Base-by-base conservation (phyloP, 37 sponge, comb jelly and placozoan genomes). In the Spongia lamella region DNA sequence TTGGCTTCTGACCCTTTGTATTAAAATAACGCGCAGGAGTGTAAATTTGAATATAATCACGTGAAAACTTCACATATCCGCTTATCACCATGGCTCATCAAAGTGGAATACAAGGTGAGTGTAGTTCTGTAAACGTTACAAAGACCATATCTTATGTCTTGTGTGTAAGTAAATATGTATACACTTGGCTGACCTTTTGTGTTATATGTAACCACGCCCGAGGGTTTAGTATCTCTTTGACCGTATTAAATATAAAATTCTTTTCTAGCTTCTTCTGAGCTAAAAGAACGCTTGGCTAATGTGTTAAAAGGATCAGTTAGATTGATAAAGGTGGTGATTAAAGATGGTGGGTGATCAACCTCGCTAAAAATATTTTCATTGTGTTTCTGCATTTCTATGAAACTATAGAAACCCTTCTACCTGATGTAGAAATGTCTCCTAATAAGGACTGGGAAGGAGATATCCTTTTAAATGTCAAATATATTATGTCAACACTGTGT, bases 91-190 rank as follows among this genome's bases (percentile, higher is more conserved):
- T 86, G 87, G 69, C 76, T 53, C 87, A 86, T 53, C 87, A 86
- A 67, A 86, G 81, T 31, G 87, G 87, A 35, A 86, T 86, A 50
- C 69, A 80, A 70, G 75, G 87, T 80, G 39, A 86, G 83, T 73
- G n/a, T 25, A 22, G n/a, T 7, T 29, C 35, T 64, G 26, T 24
- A 29, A 15, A 33, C 7, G 34, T 20, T 64, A 31, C 35, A 14
- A 15, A 14, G 66, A 60, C 22, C 22, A 11, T 16, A 29, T 26
- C 62, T 60, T 52, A 19, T 16, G 16, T 52, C n/a, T n/a, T n/a
- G n/a, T n/a, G n/a, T n/a, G n/a, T n/a, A n/a, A n/a, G n/a, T n/a
- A n/a, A n/a, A n/a, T n/a, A n/a, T n/a, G n/a, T n/a, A n/a, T n/a
- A n/a, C n/a, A n/a, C n/a, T n/a, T n/a, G n/a, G n/a, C n/a, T n/a